These are phyloP conservation scores for Anastrepha obliqua DNA, from an alignment of 1,140 invertebrate genomes.

Conservation along the genomic window DNA sequence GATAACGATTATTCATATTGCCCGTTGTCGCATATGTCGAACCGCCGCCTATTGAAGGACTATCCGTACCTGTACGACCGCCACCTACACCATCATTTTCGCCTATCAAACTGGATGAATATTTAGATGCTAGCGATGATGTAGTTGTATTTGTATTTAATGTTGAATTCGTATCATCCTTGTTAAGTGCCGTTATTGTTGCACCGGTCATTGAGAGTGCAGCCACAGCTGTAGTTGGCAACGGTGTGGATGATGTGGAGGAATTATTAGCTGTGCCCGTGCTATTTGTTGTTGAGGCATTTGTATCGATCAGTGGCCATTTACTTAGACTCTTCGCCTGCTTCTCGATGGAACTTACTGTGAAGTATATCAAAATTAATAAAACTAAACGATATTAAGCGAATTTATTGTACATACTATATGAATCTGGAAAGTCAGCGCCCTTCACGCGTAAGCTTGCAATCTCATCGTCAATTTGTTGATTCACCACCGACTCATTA, in stretches of 20 bases:
- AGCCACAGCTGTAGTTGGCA: conserved; percentile 63
- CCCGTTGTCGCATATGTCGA: conserved; percentile 55
- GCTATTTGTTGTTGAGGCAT: conserved; percentile 67
- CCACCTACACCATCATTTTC: conserved; percentile 64
- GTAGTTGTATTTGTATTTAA: conserved; percentile 69
- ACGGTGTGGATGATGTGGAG: conserved; percentile 68
- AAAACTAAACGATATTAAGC: not conserved
- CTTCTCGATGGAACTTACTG: conserved; percentile 73
- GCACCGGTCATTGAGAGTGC: conserved; percentile 9
- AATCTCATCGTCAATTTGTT: conserved; percentile 93
- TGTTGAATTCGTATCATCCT: conserved; percentile 70
- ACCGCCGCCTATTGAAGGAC: conserved; percentile 55
- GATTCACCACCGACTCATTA: conserved; percentile 88
- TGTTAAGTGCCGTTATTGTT: conserved; percentile 67
- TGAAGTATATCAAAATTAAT: conserved; percentile 46
- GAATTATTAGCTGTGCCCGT: conserved; percentile 72
- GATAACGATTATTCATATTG: conserved; percentile 71
- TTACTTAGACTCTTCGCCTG: conserved; percentile 71
- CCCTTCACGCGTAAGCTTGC: conserved; percentile 82
- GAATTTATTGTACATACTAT: conserved; percentile 64
- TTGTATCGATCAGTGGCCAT: conserved; percentile 71
- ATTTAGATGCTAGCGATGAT: conserved; percentile 71
- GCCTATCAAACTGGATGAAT: conserved; percentile 66
- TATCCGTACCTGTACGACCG: conserved; percentile 56
- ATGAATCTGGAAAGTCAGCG: conserved; percentile 74